Evolutionary conservation across 92 coral and sea anemone species (phyloP).

Genomic region (Zoanthus sociatus): DNA sequence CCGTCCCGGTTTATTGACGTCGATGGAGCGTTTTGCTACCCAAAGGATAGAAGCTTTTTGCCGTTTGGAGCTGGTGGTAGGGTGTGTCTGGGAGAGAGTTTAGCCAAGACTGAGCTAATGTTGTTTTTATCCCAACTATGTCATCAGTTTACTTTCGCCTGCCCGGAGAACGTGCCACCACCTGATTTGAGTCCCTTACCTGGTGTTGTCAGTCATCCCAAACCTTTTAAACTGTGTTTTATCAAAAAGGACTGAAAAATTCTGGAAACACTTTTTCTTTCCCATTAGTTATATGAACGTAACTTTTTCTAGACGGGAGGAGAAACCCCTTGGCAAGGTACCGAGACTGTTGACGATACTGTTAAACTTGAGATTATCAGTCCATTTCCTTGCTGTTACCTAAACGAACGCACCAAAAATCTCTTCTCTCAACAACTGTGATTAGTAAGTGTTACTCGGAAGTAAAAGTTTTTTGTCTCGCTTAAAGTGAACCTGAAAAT

Average conservation of each 20-base stretch:
- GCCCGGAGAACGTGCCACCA: constrained; percentile 55
- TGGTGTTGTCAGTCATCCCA: constrained; percentile 19
- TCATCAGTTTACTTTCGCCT: constrained; percentile 64
- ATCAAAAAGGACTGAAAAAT: not conserved
- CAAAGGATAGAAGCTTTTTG: constrained; percentile 60
- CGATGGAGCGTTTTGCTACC: constrained; percentile 60
- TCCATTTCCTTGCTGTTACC: too few species aligned
- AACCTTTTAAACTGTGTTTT: constrained; percentile 59
- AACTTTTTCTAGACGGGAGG: too few species aligned
- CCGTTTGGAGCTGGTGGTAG: constrained; percentile 79
- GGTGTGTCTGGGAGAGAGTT: constrained; percentile 77
- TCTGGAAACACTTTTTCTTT: too few species aligned
- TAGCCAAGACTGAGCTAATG: constrained; percentile 70
- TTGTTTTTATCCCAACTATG: constrained; percentile 64
- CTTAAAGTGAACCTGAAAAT: too few species aligned
- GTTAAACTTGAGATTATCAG: too few species aligned
- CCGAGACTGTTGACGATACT: too few species aligned
- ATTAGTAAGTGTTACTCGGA: too few species aligned
- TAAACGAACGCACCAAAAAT: too few species aligned
- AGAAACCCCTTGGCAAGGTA: too few species aligned
- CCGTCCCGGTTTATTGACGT: constrained; percentile 70
- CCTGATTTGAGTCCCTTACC: constrained; percentile 61
- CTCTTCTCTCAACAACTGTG: too few species aligned
- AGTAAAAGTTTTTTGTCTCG: too few species aligned
- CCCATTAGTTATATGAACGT: too few species aligned